phyloP scores from a whole-genome alignment of 2,113 vertebrate species.

The Pogonocichla stellata region DNA sequence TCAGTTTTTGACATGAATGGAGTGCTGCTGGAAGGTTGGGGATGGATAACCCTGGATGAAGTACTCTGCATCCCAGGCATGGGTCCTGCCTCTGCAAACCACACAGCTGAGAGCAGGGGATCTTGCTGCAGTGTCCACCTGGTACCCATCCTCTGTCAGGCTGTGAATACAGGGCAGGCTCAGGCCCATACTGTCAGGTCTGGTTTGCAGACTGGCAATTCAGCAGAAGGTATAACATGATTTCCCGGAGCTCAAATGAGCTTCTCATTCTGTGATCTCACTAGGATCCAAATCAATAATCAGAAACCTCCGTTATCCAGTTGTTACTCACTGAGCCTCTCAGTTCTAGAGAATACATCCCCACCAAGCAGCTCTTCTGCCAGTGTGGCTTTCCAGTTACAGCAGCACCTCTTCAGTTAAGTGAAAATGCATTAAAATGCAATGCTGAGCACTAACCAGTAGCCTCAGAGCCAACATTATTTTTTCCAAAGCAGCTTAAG shows the following conservation, averaged over 20 bases:
- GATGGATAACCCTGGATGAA: not conserved
- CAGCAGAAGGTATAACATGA: fast-evolving
- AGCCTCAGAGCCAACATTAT: fast-evolving
- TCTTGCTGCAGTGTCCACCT: fast-evolving
- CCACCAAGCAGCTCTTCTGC: not conserved
- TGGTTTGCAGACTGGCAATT: not conserved
- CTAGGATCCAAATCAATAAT: not conserved
- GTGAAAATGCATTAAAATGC: not conserved
- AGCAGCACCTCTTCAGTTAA: too few species aligned
- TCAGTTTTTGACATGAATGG: not conserved
- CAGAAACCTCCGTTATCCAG: not conserved
- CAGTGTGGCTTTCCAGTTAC: not conserved
- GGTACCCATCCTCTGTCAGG: not conserved
- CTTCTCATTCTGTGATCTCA: not conserved
- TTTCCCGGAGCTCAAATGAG: not conserved
- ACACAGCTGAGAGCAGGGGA: fast-evolving
- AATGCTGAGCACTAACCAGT: fast-evolving
- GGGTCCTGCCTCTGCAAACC: not conserved
- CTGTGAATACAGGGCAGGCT: not conserved
- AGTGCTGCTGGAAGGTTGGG: not conserved
- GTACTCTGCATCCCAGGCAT: not conserved
- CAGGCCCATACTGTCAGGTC: fast-evolving
- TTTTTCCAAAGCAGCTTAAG: not conserved
- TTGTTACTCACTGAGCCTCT: not conserved
- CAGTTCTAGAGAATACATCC: not conserved